Evolutionary conservation across 2,888 invertebrate genomes (phyloP).

Genomic region (Drosophila borborema): DNA sequence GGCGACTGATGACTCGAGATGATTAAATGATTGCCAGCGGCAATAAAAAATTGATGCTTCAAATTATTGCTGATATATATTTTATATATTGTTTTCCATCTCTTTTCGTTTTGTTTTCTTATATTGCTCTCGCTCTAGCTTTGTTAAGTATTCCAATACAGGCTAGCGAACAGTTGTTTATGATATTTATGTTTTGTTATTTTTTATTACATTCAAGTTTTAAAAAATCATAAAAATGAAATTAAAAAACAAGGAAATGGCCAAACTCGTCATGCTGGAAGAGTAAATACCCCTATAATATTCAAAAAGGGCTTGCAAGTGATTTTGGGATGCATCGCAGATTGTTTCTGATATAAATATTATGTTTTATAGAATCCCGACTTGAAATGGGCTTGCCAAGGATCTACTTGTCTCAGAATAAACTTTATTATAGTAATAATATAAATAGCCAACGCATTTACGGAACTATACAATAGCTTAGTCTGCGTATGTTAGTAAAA

Average conservation of each 20-base stretch:
- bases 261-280: background rate
- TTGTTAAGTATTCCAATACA: slow-evolving; percentile 2
- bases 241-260: slow-evolving; percentile 13
- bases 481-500: too few relatives aligned
- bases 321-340: background rate
- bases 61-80: slow-evolving; percentile 77
- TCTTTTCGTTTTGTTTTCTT: background rate
- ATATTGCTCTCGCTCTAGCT: background rate
- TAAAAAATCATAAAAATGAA: slow-evolving; percentile 4
- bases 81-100: slow-evolving; percentile 5
- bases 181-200: slow-evolving; percentile 35
- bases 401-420: background rate
- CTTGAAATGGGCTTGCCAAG: background rate
- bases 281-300: background rate
- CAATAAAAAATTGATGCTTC: slow-evolving; percentile 75
- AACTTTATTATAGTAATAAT: background rate
- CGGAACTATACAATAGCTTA: too few relatives aligned
- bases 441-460: too few relatives aligned
- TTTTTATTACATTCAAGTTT: slow-evolving; percentile 42
- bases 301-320: background rate
- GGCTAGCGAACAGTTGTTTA: slow-evolving; percentile 13
- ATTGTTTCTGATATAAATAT: background rate
- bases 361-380: background rate
- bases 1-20: slow-evolving; percentile 76
- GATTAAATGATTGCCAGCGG: slow-evolving; percentile 78